Percentiles rank a stretch among this genome's conserved stretches.
Evolutionary conservation across 2,888 invertebrate species (phyloP).

Genomic region (Philereme transversata): DNA sequence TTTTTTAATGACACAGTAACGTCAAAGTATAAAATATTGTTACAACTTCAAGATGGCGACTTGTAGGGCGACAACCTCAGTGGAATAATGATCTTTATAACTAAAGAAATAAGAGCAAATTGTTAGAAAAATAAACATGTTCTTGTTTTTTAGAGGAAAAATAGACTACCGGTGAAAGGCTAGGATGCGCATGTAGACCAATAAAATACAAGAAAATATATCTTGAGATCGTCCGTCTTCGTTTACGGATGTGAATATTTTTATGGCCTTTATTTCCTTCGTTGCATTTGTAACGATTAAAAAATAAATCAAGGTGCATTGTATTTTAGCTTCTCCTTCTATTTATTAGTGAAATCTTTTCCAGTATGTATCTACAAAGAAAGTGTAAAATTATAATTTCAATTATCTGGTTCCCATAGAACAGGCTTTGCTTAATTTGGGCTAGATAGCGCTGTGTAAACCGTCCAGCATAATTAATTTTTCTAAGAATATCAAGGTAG

Average conservation of each 20-base stretch:
- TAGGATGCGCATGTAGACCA: constrained; percentile 54
- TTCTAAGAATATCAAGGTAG: too few relatives aligned
- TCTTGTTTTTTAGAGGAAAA: constrained; percentile 34
- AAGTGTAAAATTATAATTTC: too few relatives aligned
- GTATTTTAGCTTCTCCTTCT: too few relatives aligned
- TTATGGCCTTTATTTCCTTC: neutral
- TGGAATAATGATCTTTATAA: constrained; percentile 4
- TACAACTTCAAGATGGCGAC: constrained; percentile 21
- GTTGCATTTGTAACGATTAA: neutral
- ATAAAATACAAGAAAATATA: constrained; percentile 44
- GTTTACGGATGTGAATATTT: constrained; percentile 3
- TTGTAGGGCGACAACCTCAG: constrained; percentile 3
- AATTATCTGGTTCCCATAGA: too few relatives aligned
- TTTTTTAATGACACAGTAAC: constrained; percentile 14
- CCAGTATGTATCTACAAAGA: too few relatives aligned
- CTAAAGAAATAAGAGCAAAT: constrained; percentile 4
- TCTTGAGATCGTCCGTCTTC: constrained; percentile 38
- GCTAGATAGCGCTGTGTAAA: too few relatives aligned
- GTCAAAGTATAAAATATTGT: constrained; percentile 18
- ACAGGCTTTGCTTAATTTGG: too few relatives aligned
- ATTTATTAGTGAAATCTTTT: too few relatives aligned
- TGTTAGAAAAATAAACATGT: constrained; percentile 1
- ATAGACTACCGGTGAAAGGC: constrained; percentile 47
- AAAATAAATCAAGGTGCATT: neutral
- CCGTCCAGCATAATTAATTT: too few relatives aligned